Percentiles rank a stretch among this genome's conserved stretches.
Evolutionary conservation across 1,140 invertebrate species (phyloP).

Genomic region (Diorhabda elongata): DNA sequence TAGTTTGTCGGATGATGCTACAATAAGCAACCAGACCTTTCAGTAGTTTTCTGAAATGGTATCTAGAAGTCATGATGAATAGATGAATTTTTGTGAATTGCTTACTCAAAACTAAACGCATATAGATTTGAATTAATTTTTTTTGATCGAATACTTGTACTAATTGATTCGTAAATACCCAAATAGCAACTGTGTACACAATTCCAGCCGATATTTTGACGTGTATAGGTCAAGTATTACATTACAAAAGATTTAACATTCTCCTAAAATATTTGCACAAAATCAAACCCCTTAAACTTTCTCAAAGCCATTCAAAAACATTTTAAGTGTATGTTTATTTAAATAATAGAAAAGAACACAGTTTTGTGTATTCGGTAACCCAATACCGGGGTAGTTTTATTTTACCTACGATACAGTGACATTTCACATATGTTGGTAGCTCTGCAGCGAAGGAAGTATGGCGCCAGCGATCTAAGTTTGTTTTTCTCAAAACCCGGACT

Average conservation of each 20-base stretch:
- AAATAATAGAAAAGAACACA: conserved; percentile 45
- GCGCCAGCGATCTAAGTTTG: conserved; percentile 39
- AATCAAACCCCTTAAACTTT: conserved; percentile 35
- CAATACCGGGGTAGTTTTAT: conserved; percentile 39
- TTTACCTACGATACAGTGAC: conserved; percentile 40
- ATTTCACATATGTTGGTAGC: conserved; percentile 45
- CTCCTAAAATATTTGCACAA: conserved; percentile 37
- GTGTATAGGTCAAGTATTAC: conserved; percentile 25
- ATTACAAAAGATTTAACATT: conserved; percentile 26
- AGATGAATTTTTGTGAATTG: background rate
- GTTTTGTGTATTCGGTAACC: conserved; percentile 42
- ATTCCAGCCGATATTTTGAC: conserved; percentile 16
- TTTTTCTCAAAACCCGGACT: conserved; percentile 38
- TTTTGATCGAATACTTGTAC: conserved; percentile 1
- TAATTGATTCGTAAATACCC: background rate
- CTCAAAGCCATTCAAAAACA: conserved; percentile 43
- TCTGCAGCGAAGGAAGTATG: conserved; percentile 41
- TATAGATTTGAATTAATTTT: conserved; percentile 21
- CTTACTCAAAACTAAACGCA: conserved; percentile 1
- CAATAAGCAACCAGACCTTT: too few species aligned
- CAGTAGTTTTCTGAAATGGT: too few species aligned
- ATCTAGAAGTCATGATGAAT: too few species aligned
- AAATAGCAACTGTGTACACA: conserved; percentile 24
- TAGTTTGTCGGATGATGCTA: too few species aligned
- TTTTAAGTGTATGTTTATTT: conserved; percentile 45